Base-by-base conservation (phyloP, 92 coral and sea anemone genomes). In the Actinernus sp. region DNA sequence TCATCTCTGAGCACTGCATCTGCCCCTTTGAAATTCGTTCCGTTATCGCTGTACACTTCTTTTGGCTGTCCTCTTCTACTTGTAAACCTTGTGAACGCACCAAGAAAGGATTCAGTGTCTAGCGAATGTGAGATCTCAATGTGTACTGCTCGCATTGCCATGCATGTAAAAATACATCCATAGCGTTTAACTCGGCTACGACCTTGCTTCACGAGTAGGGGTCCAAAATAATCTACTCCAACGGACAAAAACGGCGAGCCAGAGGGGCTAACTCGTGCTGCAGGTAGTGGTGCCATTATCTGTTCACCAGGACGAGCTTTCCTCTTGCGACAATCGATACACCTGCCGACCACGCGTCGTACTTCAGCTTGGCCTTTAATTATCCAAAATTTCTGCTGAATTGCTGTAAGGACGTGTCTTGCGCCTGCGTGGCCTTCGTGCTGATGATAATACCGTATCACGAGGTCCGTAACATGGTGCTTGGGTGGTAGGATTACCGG, bases 221-320 rank as follows among this genome's bases (percentile, higher is more conserved):
- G 76, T 12, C 76, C 76, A 68, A 68, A 53, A 22, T 55, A 68
- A 39, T 68, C 76, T n/a, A 68, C 46, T 32, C 67, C 77, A 55
- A 39, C 49, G 3, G 23, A 36, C 30, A 21, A 26, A 36, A 69
- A 69, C 1, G 76, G 37, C 14, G 37, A 27, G 25, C 23, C 23
- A 11, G 13, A 41, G 2, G 67, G 56, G 11, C 37, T 70, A n/a
- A 55, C 55, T 36, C 77, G 26, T 8, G n/a, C 31, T 23, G 14
- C 77, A n/a, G 77, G 77, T 18, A 70, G 20, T 26, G 63, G 56
- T 11, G 77, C 77, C 77, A 70, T 70, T 25, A 53, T 25, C 57
- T 70, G 77, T 24, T 44, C 20, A 25, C 43, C 25, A 14, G 66
- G 77, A n/a, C n/a, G 55, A 13, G 30, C 36, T 23, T 71, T 29